Conservation (phyloP, 2,888 invertebrate species). For the Branchipolynoe longqiensis region DNA sequence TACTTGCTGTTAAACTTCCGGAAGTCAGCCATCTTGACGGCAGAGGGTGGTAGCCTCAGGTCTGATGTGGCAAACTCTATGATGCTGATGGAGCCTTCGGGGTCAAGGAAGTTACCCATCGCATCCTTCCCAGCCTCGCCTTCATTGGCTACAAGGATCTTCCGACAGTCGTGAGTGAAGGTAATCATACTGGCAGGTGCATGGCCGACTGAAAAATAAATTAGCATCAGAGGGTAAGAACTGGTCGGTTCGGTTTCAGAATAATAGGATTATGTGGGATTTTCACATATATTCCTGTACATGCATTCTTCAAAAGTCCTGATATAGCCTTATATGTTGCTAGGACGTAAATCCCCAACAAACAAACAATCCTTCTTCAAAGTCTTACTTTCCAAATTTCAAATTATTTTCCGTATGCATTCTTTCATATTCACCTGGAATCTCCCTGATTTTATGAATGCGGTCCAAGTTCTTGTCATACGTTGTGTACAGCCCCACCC, state of each 20-base stretch:
- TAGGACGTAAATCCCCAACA: no score
- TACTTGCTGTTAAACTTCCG: constrained; percentile 61
- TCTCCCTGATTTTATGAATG: constrained; percentile 36
- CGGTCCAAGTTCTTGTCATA: neutral
- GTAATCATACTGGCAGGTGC: constrained; percentile 60
- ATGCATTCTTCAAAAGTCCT: no score
- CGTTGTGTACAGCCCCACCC: neutral
- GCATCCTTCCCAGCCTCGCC: constrained; percentile 56
- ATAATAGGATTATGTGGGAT: no score
- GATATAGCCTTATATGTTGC: no score
- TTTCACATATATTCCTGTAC: no score
- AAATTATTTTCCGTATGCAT: no score
- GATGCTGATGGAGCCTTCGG: constrained; percentile 65
- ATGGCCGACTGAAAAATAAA: constrained; percentile 61
- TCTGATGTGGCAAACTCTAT: constrained; percentile 61
- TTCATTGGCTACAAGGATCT: constrained; percentile 63
- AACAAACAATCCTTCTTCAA: no score
- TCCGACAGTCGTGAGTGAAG: constrained; percentile 58
- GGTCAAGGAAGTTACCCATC: constrained; percentile 60
- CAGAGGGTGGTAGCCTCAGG: constrained; percentile 7
- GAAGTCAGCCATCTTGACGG: constrained; percentile 61
- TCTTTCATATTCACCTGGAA: constrained; percentile 58
- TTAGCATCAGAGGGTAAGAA: no score
- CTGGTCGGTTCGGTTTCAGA: no score
- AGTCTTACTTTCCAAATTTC: no score